A percentile compares a stretch with the other conserved stretches of the same genome.
Conservation (phyloP, 1,140 invertebrate genomes). For the Solen grandis region DNA sequence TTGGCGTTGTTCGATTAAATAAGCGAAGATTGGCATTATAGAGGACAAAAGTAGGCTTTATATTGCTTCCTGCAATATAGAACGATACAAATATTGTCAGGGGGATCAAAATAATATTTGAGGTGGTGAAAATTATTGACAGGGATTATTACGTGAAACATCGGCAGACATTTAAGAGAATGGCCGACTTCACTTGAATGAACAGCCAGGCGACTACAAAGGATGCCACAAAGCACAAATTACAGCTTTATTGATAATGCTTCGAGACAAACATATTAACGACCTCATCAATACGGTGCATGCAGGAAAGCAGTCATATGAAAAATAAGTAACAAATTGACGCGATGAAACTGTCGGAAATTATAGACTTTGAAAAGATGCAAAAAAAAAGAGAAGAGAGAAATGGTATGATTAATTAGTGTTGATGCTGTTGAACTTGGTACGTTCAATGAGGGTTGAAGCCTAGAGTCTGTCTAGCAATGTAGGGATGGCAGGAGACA, state of each 20-base stretch:
- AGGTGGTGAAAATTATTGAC: neutral
- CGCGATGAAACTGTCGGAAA: no score
- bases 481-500: no score
- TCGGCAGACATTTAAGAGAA: neutral
- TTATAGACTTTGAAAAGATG: no score
- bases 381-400: no score
- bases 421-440: no score
- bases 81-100: neutral
- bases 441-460: no score
- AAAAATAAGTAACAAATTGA: no score
- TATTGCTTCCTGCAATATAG: neutral
- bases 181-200: neutral
- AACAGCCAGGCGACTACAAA: neutral
- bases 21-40: slow-evolving; percentile 35
- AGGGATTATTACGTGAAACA: neutral
- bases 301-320: no score
- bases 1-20: slow-evolving; percentile 50
- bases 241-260: neutral
- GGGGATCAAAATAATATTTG: neutral
- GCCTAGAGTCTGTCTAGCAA: no score
- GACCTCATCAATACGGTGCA: no score
- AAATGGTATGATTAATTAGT: no score
- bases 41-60: slow-evolving; percentile 10
- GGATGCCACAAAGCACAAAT: neutral
- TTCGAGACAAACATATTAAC: no score